Conservation (phyloP, 2,797 vertebrate species). For the Neosalanx taihuensis region DNA sequence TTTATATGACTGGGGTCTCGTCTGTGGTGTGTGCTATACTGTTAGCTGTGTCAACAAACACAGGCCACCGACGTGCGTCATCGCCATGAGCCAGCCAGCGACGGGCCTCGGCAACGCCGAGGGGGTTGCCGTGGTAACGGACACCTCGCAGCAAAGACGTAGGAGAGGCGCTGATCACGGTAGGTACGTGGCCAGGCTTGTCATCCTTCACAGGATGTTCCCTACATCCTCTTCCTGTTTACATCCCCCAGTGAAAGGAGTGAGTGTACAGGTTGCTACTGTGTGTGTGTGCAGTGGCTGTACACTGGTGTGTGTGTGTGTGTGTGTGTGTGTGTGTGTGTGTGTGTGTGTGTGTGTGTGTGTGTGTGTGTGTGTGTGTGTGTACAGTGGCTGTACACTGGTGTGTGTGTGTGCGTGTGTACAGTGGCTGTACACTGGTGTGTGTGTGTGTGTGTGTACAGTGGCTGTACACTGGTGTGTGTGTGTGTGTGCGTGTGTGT, state of each 20-base stretch:
- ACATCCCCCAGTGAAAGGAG: neutral
- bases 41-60: no score
- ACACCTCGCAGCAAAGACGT: neutral
- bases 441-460: no score
- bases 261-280: neutral
- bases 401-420: no score
- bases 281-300: neutral
- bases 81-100: neutral
- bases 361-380: no score
- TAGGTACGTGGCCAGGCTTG: neutral
- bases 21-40: no score
- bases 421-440: no score
- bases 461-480: no score
- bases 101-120: neutral
- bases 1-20: no score
- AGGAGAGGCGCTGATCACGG: neutral
- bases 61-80: neutral
- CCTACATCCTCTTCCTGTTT: neutral
- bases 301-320: neutral
- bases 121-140: neutral
- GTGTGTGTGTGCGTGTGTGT: no score
- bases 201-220: neutral
- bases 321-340: no score
- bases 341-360: no score
- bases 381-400: no score